Base-by-base conservation (phyloP, 2,888 invertebrate species). In the Athripsodes cinereus region DNA sequence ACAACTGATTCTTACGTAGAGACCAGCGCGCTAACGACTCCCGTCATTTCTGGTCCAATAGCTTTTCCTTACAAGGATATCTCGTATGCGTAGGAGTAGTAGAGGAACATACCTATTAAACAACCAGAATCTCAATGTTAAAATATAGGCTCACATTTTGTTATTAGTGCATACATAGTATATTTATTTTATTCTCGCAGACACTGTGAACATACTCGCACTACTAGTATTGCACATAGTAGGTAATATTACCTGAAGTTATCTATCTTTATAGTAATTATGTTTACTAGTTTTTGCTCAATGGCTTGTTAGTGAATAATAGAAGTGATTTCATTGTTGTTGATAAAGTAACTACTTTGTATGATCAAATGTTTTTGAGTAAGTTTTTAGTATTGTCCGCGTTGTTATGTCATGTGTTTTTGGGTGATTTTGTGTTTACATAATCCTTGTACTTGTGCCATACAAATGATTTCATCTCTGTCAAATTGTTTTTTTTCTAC, bases 61-160 rank as follows among this genome's bases (percentile, higher is more conserved):
- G 40, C 52, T 35, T 60, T 47, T 60, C 60, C 60, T 51, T 60
- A 60, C 51, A 60, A 54, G 60, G 60, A 57, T 51, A 40, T 48
- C n/a, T 13, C n/a, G 51, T 22, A 22, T 40, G 13, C 34, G 21
- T 35, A 53, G 53, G 56, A 56, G 60, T 44, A 40, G 2, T 13
- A 40, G 13, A 40, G 6, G n/a, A n/a, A n/a, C n/a, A n/a, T n/a
- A n/a, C n/a, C n/a, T n/a, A n/a, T n/a, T n/a, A n/a, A 31, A 31
- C 31, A 8, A 40, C 40, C 13, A 40, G 40, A 40, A 13, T 40
- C 13, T 40, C 40, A 40, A 40, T 40, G 40, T 40, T 40, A 40
- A 8, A 16, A 26, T 26, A 26, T 26, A 26, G 26, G 26, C 5
- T 13, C 40, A 16, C 40, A 13, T n/a, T 40, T 6, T 31, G 31